These are phyloP conservation scores for Andrena marginata DNA, from an alignment of 2,888 invertebrate genomes.

Conservation along the genomic window DNA sequence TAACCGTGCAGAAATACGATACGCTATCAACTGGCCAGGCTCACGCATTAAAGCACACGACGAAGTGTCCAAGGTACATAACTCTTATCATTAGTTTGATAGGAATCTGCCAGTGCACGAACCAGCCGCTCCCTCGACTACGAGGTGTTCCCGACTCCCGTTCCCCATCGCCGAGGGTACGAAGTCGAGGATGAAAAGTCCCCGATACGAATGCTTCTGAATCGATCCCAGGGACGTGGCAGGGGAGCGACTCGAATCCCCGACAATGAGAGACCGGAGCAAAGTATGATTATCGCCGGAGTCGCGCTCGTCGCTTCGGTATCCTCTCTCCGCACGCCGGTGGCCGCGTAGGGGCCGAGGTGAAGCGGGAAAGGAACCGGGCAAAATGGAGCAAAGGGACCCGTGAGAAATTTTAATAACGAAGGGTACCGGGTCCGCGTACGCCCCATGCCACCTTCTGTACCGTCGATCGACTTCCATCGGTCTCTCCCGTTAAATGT, in stretches of 20 bases:
- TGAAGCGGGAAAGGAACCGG: background rate
- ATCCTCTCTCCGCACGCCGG: background rate
- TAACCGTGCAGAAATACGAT: no score
- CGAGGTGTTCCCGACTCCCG: background rate
- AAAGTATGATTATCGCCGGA: slow-evolving; percentile 46
- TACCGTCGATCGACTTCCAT: slow-evolving; percentile 62
- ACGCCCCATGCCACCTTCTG: slow-evolving; percentile 36
- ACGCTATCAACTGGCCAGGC: background rate
- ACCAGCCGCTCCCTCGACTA: background rate
- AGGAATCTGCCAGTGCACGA: background rate
- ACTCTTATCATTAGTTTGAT: slow-evolving; percentile 4
- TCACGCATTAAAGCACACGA: background rate
- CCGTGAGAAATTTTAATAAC: slow-evolving; percentile 71
- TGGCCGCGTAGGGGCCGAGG: background rate
- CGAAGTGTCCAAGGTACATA: background rate
- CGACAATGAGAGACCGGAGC: slow-evolving; percentile 5
- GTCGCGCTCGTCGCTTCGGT: slow-evolving; percentile 25
- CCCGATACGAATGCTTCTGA: slow-evolving; percentile 46
- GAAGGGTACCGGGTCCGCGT: slow-evolving; percentile 32
- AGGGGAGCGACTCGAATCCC: background rate
- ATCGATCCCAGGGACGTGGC: slow-evolving; percentile 32
- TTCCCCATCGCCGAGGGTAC: background rate
- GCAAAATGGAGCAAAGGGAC: slow-evolving; percentile 11
- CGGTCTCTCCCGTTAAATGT: slow-evolving; percentile 62
- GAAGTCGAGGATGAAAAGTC: slow-evolving; percentile 19